Conservation (phyloP, 2,797 vertebrate genomes). For the Chlorospingus flavigularis region DNA sequence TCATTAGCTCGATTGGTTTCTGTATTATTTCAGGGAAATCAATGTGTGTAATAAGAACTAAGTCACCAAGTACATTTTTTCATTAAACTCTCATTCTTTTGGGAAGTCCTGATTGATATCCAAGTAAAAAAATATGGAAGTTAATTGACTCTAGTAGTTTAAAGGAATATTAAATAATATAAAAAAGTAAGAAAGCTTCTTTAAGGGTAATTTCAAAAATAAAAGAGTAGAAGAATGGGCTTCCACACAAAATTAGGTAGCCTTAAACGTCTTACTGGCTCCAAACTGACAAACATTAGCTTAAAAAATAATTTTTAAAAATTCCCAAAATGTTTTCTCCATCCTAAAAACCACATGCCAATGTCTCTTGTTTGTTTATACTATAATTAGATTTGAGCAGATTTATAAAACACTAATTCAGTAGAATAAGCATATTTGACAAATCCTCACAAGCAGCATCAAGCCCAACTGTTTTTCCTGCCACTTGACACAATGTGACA, state of each 20-base stretch:
- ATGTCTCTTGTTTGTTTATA: not conserved
- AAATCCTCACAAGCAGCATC: not conserved
- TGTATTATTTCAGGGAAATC: not conserved
- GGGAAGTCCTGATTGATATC: not conserved
- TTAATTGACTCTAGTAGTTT: not conserved
- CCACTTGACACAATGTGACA: not conserved
- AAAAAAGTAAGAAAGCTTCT: not conserved
- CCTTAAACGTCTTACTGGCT: not conserved
- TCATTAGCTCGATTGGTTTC: not conserved
- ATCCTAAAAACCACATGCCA: not conserved
- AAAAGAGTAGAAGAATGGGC: not conserved
- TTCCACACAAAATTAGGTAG: not conserved
- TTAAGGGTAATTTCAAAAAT: not conserved
- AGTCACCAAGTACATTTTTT: not conserved
- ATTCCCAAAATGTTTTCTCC: not conserved
- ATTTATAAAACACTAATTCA: not conserved
- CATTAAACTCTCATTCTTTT: not conserved
- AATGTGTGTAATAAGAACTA: not conserved
- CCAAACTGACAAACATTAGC: fast-evolving
- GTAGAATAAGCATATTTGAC: not conserved
- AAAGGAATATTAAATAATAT: not conserved
- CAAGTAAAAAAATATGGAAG: not conserved
- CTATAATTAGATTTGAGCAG: not conserved
- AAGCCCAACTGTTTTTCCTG: not conserved
- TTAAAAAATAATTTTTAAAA: not conserved